Percentiles rank a stretch among this genome's conserved stretches.
phyloP scores from a whole-genome alignment of 2,888 invertebrate genomes.

The Monopis laevigella region DNA sequence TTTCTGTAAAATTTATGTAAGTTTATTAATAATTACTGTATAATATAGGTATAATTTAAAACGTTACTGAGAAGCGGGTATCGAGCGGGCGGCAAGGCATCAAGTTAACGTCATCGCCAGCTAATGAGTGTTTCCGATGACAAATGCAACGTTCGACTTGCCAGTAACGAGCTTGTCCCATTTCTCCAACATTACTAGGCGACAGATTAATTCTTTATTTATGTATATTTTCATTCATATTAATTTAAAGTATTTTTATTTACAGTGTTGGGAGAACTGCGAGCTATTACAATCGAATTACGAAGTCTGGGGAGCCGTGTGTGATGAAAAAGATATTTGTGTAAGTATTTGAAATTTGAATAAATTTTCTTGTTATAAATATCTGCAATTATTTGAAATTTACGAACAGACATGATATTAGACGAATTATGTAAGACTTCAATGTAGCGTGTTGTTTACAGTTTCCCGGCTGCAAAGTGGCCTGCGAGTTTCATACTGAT shows the following conservation, averaged over 20 bases:
- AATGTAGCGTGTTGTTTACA: too few species aligned
- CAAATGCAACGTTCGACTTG: conserved; percentile 46
- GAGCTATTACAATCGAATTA: conserved; percentile 77
- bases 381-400: too few species aligned
- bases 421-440: too few species aligned
- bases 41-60: conserved; percentile 5
- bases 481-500: conserved; percentile 75
- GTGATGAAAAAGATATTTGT: conserved; percentile 75
- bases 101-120: conserved; percentile 59
- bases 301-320: conserved; percentile 77
- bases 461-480: conserved; percentile 78
- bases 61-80: not conserved
- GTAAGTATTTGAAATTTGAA: too few species aligned
- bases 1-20: too few species aligned
- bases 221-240: conserved; percentile 17
- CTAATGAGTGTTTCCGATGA: conserved; percentile 58
- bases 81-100: conserved; percentile 33
- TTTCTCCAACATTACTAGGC: conserved; percentile 22
- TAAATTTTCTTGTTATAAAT: too few species aligned
- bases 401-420: too few species aligned
- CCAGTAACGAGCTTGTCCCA: conserved; percentile 27
- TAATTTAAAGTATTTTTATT: conserved; percentile 37
- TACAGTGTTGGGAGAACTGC: conserved; percentile 83
- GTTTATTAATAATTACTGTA: too few species aligned
- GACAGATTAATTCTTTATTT: not conserved